Conservation (phyloP, 30 jellyfish, hydroid and myxozoan genomes). For the Euphysa ruthae region DNA sequence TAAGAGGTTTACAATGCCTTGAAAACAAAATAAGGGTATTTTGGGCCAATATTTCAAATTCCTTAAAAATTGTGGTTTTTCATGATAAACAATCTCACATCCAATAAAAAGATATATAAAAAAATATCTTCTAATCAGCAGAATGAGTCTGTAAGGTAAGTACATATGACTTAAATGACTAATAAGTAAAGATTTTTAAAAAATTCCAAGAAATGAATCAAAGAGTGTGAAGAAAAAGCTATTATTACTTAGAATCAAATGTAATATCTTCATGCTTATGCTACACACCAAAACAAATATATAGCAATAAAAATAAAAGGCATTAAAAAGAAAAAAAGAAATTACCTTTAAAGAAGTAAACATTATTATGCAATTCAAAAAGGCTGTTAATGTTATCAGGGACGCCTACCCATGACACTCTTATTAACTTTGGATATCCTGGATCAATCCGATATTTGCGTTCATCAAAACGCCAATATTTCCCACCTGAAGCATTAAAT, state of each 20-base stretch:
- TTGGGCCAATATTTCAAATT: too few relatives aligned
- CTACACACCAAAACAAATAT: neutral
- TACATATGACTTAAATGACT: too few relatives aligned
- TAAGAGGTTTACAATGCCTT: too few relatives aligned
- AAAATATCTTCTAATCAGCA: too few relatives aligned
- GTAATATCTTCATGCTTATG: neutral
- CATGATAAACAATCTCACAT: too few relatives aligned
- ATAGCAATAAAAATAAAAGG: neutral
- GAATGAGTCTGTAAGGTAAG: too few relatives aligned
- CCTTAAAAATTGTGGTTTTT: too few relatives aligned
- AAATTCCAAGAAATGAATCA: too few relatives aligned
- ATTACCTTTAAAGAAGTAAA: conserved; percentile 73
- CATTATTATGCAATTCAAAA: conserved; percentile 54
- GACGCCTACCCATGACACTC: conserved; percentile 54
- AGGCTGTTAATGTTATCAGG: conserved; percentile 56
- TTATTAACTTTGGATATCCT: conserved; percentile 66
- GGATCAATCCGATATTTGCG: conserved; percentile 45
- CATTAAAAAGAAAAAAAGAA: neutral
- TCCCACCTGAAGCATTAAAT: conserved; percentile 15
- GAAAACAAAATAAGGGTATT: too few relatives aligned
- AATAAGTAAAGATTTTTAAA: too few relatives aligned
- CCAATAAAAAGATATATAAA: too few relatives aligned
- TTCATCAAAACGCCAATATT: conserved; percentile 68
- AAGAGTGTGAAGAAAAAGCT: too few relatives aligned
- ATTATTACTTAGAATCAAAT: neutral